Percentiles rank a stretch among this genome's conserved stretches.
These are phyloP conservation scores for Alentia gelatinosa DNA, from an alignment of 2,888 invertebrate species.

Conservation along the genomic window DNA sequence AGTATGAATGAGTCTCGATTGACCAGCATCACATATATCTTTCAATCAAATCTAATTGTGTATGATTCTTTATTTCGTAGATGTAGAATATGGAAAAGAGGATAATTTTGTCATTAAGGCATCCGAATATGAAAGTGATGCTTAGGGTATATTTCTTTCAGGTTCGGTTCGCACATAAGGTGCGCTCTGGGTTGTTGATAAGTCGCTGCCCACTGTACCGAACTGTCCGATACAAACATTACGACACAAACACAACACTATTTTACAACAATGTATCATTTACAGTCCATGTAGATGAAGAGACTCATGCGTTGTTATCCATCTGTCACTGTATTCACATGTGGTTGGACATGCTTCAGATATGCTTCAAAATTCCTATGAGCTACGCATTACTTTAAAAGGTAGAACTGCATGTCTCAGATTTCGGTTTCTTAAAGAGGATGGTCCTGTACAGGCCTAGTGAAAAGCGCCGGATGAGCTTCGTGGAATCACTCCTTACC, in stretches of 20 bases:
- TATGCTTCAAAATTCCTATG: background rate
- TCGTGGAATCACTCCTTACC: background rate
- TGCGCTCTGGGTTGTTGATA: no score
- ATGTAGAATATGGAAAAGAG: no score
- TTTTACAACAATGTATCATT: background rate
- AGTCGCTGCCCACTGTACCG: no score
- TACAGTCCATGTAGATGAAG: background rate
- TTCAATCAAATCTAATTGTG: no score
- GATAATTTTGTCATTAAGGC: no score
- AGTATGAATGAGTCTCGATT: no score
- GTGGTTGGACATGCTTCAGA: background rate
- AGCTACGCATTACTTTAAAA: background rate
- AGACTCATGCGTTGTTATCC: background rate
- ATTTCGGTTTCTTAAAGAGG: background rate
- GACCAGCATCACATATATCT: no score
- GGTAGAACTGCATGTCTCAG: background rate
- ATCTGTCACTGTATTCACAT: background rate
- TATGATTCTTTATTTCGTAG: no score
- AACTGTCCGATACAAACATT: background rate
- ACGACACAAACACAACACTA: background rate
- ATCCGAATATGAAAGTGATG: no score
- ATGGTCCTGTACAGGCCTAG: background rate
- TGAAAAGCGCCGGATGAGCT: background rate
- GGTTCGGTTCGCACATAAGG: no score
- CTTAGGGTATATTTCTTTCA: no score